Conservation (phyloP, 1,140 invertebrate species). For the Monomorium pharaonis region DNA sequence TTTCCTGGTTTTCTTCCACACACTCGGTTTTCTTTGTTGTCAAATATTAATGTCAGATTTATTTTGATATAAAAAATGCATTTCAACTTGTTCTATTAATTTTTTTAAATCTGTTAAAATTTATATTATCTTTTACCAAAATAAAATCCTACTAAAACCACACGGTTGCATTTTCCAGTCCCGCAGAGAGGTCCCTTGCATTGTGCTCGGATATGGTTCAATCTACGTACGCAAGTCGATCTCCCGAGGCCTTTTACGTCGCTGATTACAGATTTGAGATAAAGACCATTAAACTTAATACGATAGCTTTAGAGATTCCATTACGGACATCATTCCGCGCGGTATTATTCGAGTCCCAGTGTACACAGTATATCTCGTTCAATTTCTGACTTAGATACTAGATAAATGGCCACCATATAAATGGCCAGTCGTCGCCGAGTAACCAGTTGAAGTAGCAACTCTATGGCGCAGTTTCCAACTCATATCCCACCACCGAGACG, state of each 20-base stretch:
- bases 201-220: background rate
- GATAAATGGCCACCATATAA: conserved; percentile 38
- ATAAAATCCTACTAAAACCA: background rate
- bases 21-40: background rate
- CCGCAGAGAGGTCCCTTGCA: background rate
- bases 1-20: no score
- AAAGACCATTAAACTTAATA: conserved; percentile 11
- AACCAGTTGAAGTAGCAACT: conserved; percentile 25
- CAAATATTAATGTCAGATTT: background rate
- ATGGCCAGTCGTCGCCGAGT: conserved; percentile 20
- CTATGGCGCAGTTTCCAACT: conserved; percentile 24
- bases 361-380: conserved; percentile 21
- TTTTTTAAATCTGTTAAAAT: no score
- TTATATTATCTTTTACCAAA: no score
- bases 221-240: background rate
- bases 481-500: background rate
- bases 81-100: background rate
- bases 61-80: background rate
- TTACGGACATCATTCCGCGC: conserved; percentile 8
- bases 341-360: conserved; percentile 13
- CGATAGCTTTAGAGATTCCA: conserved; percentile 6
- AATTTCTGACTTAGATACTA: conserved; percentile 38
- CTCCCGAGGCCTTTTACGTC: background rate
- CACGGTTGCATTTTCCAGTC: background rate
- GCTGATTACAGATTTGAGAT: background rate